Evolutionary conservation across 2,888 invertebrate species (phyloP), one percentile per base, ranked within the genome.

Genomic region (Phytoseiulus persimilis): DNA sequence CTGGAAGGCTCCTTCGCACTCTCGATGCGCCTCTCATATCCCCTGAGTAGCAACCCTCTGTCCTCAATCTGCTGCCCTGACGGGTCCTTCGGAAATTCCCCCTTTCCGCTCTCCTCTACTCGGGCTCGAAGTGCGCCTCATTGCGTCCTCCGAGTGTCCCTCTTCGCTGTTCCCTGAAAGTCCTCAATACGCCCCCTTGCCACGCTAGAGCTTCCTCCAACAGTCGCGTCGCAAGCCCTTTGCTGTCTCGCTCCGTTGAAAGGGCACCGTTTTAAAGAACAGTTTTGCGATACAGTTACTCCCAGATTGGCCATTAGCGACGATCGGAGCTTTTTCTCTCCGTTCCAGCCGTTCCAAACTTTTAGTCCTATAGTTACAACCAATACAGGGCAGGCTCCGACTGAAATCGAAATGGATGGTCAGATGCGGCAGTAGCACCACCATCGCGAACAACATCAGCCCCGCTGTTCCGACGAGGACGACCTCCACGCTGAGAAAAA

Each of bases 271-370:
- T 65, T 65, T 65, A 65, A 65, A 65, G 65, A 65, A 65, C 65
- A 65, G 65, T 65, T 65, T 65, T 65, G 65, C 65, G 65, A 65
- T 65, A 65, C 65, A 65, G 65, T 65, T 65, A 65, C 65, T 65
- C 65, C 65, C 65, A 65, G 65, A 65, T 65, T 65, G 65, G 65
- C 65, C 65, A 65, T 65, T 65, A 65, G 65, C 65, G 65, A 65
- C 65, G 65, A 6, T 65, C 65, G 65, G 65, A 65, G 65, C 65
- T 65, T 65, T 65, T 65, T 65, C 65, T n/a, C 65, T 65, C 65
- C 28, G 23, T 65, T n/a, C n/a, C n/a, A 23, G 65, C 65, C 65
- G 18, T 65, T 65, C 18, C 18, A 23, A 65, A 65, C 65, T 65
- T 65, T 65, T 65, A 65, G 65, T 65, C 65, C 65, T 14, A 65